These are phyloP conservation scores for Centruroides sculpturatus DNA, from an alignment of 1,140 invertebrate species.

Conservation along the genomic window DNA sequence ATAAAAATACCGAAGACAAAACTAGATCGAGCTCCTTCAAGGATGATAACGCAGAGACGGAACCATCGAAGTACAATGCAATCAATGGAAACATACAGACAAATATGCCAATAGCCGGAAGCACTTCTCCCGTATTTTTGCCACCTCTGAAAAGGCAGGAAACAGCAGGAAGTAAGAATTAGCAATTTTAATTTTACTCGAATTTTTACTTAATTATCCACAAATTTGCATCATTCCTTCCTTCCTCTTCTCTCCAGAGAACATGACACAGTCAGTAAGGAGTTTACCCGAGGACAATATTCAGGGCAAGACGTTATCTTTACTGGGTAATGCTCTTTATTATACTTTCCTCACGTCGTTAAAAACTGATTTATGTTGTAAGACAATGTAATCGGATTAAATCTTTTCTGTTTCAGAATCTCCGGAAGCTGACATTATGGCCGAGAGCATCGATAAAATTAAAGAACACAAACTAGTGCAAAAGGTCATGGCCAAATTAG, in stretches of 20 bases:
- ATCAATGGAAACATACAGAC: constrained; percentile 15
- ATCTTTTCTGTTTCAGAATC: constrained; percentile 10
- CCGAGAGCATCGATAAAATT: constrained; percentile 63
- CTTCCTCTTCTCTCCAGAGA: constrained; percentile 6
- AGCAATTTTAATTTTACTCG: not conserved
- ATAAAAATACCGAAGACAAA: no score
- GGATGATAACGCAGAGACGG: not conserved
- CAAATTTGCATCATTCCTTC: not conserved
- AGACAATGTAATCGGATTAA: not conserved
- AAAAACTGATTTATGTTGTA: not conserved
- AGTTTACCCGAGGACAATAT: constrained; percentile 15
- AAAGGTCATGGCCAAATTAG: constrained; percentile 65
- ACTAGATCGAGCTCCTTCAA: not conserved
- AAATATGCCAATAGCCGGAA: constrained; percentile 3
- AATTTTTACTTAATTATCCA: not conserved
- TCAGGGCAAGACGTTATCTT: constrained; percentile 11
- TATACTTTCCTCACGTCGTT: no score
- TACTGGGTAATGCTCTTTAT: constrained; percentile 6
- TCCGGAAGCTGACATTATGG: constrained; percentile 22
- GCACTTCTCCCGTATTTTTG: constrained; percentile 10
- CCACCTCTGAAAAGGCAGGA: constrained; percentile 8
- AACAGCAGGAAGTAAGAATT: constrained; percentile 7
- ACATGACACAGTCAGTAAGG: constrained; percentile 12
- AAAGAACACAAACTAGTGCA: constrained; percentile 63
- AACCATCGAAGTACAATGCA: constrained; percentile 1